Evolutionary conservation across 2,113 vertebrate species (phyloP), one percentile per base, ranked within the genome.

Genomic region (Stigmatopora argus): DNA sequence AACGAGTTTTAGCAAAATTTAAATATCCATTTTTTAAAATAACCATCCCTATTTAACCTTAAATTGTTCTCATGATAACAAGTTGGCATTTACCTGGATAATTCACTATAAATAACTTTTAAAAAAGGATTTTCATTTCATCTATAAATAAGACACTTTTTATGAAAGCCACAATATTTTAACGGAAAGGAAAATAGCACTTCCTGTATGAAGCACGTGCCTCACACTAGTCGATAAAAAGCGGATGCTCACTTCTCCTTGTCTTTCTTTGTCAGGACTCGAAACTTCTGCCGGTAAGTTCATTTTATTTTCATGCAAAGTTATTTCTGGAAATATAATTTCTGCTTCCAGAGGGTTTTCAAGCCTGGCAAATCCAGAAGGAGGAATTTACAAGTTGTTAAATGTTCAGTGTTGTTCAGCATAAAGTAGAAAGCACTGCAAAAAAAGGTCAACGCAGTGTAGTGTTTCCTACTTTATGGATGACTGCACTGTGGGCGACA

Each of bases 401-500:
- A 31, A 92, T 87, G 91, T 94, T 94, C 96, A 98, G 96, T 96
- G 93, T 94, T 96, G 94, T 97, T 94, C 96, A 93, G 94, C 96
- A 98, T 98, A 98, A 98, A 98, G 96, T 98, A 97, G 95, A 97
- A 97, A 98, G 95, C 95, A 98, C 95, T 98, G 96, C 95, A 98
- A 95, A 95, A 31, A 94, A 95, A 94, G 92, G 91, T 93, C 87
- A 89, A 87, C 93, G 89, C 89, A 94, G 95, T 98, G 96, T 98
- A 98, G 96, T 98, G 96, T 98, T 98, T 98, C 96, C 96, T 98
- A 98, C 95, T 98, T 98, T 98, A 97, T 98, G 96, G 96, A 98
- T 97, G 95, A 98, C 94, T 97, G 91, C 91, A 97, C 95, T 98
- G 96, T 94, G 93, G 90, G 93, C 96, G 93, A 92, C 95, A 88